These are phyloP conservation scores for Hyaena hyaena DNA, from an alignment of 2,113 vertebrate genomes.

Conservation along the genomic window DNA sequence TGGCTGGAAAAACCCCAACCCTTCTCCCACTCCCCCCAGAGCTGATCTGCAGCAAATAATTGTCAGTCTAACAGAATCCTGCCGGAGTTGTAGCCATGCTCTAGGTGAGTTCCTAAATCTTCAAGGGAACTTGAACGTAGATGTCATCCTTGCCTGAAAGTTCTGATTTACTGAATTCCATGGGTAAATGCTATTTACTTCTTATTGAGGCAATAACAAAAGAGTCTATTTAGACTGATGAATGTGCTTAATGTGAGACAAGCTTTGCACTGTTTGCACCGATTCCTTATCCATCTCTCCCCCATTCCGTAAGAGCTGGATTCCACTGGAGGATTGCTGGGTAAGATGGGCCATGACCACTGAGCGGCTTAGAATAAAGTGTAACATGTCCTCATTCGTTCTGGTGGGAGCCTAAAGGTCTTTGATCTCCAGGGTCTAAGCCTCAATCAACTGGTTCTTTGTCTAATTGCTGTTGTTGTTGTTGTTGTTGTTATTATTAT, in stretches of 20 bases:
- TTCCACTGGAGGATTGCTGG: neutral
- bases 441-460: neutral
- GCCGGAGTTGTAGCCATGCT: slow-evolving; percentile 96
- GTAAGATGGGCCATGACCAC: accelerated
- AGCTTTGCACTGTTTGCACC: neutral
- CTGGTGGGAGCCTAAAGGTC: neutral
- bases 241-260: neutral
- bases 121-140: neutral
- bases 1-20: slow-evolving; percentile 99
- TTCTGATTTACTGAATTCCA: neutral
- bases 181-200: neutral
- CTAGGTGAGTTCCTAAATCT: slow-evolving; percentile 87
- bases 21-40: slow-evolving; percentile 95
- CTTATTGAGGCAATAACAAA: neutral
- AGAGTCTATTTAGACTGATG: neutral
- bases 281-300: neutral
- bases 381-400: neutral
- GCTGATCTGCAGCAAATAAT: slow-evolving; percentile 92
- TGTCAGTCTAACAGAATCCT: slow-evolving; percentile 94
- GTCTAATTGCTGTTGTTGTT: neutral
- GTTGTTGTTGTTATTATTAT: neutral
- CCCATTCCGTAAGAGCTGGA: neutral
- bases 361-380: neutral
- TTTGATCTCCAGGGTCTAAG: neutral
- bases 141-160: neutral